Evolutionary conservation across 2,888 invertebrate species (phyloP), one percentile per base, ranked within the genome.

Genomic region (Rhorus exstirpatorius): DNA sequence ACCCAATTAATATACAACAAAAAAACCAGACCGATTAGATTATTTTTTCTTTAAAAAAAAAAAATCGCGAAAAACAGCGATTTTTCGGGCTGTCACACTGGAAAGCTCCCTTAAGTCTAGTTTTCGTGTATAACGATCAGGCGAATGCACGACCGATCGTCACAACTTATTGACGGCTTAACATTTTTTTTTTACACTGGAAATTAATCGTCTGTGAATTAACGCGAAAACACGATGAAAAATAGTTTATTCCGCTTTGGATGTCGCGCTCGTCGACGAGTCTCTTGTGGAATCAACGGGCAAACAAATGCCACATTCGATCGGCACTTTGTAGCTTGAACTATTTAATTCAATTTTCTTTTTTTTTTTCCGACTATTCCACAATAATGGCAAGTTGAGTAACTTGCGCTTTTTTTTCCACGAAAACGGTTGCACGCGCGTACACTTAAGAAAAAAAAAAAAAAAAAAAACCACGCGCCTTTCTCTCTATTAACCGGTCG

Each of bases 401-500:
- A 31, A 31, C 2, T 38, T 38, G 1, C 38, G 31, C 35, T 35
- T 35, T 12, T 10, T 55, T 26, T 55, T 24, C 26, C 2, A 7
- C 38, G 8, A 3, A 38, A 4, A 8, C 26, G 26, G 19, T 2
- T 21, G 8, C 53, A 8, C 21, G 24, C 61, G 61, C 60, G 60
- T 38, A 35, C 44, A 44, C 44, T n/a, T 31, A 31, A 31, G 6
- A 31, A 38, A n/a, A n/a, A n/a, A n/a, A n/a, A n/a, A n/a, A n/a
- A n/a, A n/a, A n/a, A n/a, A n/a, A n/a, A n/a, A n/a, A n/a, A n/a
- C n/a, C 26, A 14, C 35, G 63, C 53, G 7, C 41, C 74, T 71
- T 78, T 19, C 58, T 77, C 70, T 78, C 35, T 55, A 44, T 79
- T 81, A 81, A 86, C 86, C 86, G 84, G 85, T 87, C 86, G 86